These are phyloP conservation scores for Ferdinandea cuprea DNA, from an alignment of 2,888 invertebrate species.

Conservation along the genomic window DNA sequence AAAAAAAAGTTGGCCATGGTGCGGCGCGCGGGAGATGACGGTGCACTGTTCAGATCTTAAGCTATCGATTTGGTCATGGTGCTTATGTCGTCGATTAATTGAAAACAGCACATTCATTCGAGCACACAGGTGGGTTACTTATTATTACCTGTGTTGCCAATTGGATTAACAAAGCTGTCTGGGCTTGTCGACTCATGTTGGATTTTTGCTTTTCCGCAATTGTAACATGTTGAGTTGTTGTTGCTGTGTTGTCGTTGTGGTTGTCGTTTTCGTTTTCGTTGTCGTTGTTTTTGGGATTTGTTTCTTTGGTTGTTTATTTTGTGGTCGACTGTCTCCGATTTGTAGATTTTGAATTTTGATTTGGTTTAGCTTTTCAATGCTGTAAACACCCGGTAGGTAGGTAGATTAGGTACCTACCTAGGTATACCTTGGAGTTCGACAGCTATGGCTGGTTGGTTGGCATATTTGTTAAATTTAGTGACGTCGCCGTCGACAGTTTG, in stretches of 20 bases:
- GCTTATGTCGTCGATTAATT: slow-evolving; percentile 74
- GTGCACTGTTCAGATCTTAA: slow-evolving; percentile 34
- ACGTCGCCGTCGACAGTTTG: slow-evolving; percentile 37
- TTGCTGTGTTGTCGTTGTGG: slow-evolving; percentile 52
- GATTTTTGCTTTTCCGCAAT: slow-evolving; percentile 69
- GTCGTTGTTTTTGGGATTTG: slow-evolving; percentile 30
- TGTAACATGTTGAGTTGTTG: slow-evolving; percentile 65
- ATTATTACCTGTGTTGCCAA: slow-evolving; percentile 75
- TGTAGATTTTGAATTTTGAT: slow-evolving; percentile 74
- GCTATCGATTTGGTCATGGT: slow-evolving; percentile 71
- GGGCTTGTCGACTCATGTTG: slow-evolving; percentile 73
- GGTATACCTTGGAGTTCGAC: slow-evolving; percentile 65
- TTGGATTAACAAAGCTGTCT: slow-evolving; percentile 75
- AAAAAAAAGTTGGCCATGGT: neutral
- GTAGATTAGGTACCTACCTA: too few species aligned
- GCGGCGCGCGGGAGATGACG: too few species aligned
- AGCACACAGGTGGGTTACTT: slow-evolving; percentile 72
- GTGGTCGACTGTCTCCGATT: slow-evolving; percentile 66
- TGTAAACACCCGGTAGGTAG: slow-evolving; percentile 72
- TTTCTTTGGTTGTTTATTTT: slow-evolving; percentile 35
- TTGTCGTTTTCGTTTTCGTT: too few species aligned
- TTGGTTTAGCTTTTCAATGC: slow-evolving; percentile 60
- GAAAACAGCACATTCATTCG: slow-evolving; percentile 60
- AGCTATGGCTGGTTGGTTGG: slow-evolving; percentile 19
- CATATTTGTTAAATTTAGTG: slow-evolving; percentile 42